Evolutionary conservation across 2,888 invertebrate species (phyloP), one percentile per base, ranked within the genome.

Genomic region (Mayetiola destructor): DNA sequence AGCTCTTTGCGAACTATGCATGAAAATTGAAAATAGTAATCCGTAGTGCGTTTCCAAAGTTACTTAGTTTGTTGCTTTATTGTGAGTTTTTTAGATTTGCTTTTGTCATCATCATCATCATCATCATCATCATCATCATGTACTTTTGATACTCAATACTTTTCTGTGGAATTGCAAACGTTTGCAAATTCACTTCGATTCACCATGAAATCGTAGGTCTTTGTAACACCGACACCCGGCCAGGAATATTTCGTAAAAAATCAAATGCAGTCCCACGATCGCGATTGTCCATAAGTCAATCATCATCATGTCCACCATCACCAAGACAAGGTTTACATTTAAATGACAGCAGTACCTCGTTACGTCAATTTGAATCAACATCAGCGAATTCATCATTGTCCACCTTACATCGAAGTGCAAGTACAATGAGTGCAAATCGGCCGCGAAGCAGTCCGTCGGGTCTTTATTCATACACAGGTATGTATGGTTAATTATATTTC

Each of bases 361-460:
- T 54, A 37, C 12, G 23, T 21, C 35, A 14, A 57, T 48, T 30
- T 14, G 29, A 57, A 27, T 18, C 48, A 52, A 16, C 58, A 23
- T 21, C 58, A 29, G 56, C 60, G 36, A 36, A 36, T 21, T 27
- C 48, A 30, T 42, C 23, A 35, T 36, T 42, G 27, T 39, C 20
- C 2, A 36, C n/a, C 20, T 55, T 59, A 27, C 59, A 53, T 14
- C 42, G 72, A 53, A 73, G 72, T 62, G 66, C 70, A 57, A 63
- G 63, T 39, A 59, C 63, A 29, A 40, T 62, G 23, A 72, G 72
- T 63, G 63, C 64, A 52, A 76, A 78, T 64, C 73, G 88, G 62
- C 86, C 87, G 1, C 75, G 85, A 62, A 86, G 86, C 55, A 85
- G 85, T 60, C 88, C 88, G 4, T 83, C 85, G 12, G 86, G 86